Base-by-base conservation (phyloP, 2,797 vertebrate genomes). In the Gallirallus australis region DNA sequence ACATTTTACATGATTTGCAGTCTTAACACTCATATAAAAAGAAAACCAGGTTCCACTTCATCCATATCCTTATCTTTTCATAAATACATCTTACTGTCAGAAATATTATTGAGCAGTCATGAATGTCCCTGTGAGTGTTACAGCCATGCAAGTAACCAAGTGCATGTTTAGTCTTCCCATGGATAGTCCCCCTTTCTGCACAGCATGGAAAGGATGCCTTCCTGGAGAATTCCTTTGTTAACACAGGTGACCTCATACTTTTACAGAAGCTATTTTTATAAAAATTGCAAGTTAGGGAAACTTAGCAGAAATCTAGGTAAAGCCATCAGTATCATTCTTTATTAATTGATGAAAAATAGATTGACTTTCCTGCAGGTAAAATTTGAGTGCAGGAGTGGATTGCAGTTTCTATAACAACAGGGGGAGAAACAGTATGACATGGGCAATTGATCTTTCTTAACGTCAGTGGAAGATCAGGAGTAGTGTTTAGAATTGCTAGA, bases 361-460 rank as follows among this genome's bases (percentile, higher is more conserved):
- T 27, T 57, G 45, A 40, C 23, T 83, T 54, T 72, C 12, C 50
- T 40, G 45, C 31, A 73, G 35, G 35, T 79, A 27, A 30, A 40
- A 56, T 52, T 73, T 31, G 64, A 63, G 71, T 60, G 64, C 52
- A 70, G 54, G 73, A 73, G 35, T 23, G 66, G 84, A 77, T 66
- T 63, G 30, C 52, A 52, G 3, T 54, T 69, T 80, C 64, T 33
- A 0, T 61, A 72, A 50, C 12, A 75, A 53, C 21, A 71, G 42
- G 0, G 9, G n/a, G n/a, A n/a, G 28, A 30, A 42, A 10, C 2
- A 33, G 3, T 1, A 1, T 48, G 13, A 33, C 23, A 20, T 5
- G 48, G 42, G 18, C 35, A 75, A 10, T 52, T 54, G n/a, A 7
- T 64, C 59, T 45, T 54, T 5, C 23, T 69, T n/a, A 30, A 30